These are phyloP conservation scores for Monoplex corrugatus DNA, from an alignment of 2,888 invertebrate genomes.

Conservation along the genomic window DNA sequence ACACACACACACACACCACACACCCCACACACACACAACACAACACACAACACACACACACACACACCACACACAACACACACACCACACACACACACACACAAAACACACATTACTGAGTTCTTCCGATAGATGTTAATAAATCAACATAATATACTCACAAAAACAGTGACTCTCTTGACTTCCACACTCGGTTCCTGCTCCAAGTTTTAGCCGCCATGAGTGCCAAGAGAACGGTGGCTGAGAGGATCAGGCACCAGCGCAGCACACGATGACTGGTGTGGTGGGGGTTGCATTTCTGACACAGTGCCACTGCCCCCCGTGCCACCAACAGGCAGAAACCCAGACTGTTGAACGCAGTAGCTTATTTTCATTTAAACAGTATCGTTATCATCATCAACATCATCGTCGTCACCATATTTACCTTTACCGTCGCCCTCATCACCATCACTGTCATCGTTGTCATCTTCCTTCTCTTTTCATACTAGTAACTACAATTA, in stretches of 20 bases:
- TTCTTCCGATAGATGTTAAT: too few relatives aligned
- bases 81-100: too few relatives aligned
- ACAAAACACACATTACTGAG: too few relatives aligned
- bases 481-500: too few relatives aligned
- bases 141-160: too few relatives aligned
- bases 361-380: too few relatives aligned
- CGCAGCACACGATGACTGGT: neutral
- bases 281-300: neutral
- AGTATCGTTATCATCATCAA: too few relatives aligned
- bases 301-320: slow-evolving; percentile 81
- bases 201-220: slow-evolving; percentile 87
- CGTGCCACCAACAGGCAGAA: slow-evolving; percentile 82
- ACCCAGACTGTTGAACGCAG: slow-evolving; percentile 81
- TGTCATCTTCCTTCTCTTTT: too few relatives aligned
- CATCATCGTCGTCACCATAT: too few relatives aligned
- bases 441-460: too few relatives aligned
- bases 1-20: neutral
- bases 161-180: slow-evolving; percentile 89
- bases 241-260: neutral
- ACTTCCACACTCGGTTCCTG: slow-evolving; percentile 90
- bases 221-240: slow-evolving; percentile 76
- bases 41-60: neutral
- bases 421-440: too few relatives aligned
- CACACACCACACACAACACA: too few relatives aligned
- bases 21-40: neutral